Evolutionary conservation across 2,888 invertebrate genomes (phyloP), one percentile per base, ranked within the genome.

Genomic region (Drymonia ruficornis): DNA sequence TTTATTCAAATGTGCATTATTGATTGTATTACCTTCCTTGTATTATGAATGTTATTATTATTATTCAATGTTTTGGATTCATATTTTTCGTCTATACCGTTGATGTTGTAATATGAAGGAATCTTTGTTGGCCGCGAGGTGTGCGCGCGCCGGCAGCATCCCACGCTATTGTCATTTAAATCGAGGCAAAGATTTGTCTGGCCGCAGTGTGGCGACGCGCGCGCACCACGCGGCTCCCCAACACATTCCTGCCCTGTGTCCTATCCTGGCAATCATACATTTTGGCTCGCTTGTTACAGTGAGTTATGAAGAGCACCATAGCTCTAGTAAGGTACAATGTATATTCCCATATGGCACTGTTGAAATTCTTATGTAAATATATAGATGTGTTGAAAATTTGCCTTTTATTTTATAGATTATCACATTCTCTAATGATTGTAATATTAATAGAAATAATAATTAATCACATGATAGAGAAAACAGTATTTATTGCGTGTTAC

Each of bases 291-390:
- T 87, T 87, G 79, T 68, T 61, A 75, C 71, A 74, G 58, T 67
- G 52, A 64, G 63, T 70, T 70, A 56, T 64, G 56, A 64, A 61
- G 86, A 81, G 86, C 85, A 83, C 80, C 72, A 77, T 86, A 86
- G 84, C 86, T 87, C 84, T 72, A 72, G 54, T 65, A 78, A 79
- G 76, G 63, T 83, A 82, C 73, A 76, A 78, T 86, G 76, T 89
- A 79, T 84, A 81, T 83, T 82, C 82, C 84, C 81, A 82, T 85
- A 89, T 83, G 80, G 89, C 91, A 91, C 91, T 91, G 91, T 92
- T 91, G 86, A 87, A 76, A 88, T 86, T 61, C 65, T 84, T 89
- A 84, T 91, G 90, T 91, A 91, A 91, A 91, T 91, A 91, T 91
- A 92, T 91, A 91, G 91, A 91, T 91, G 91, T 91, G 92, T 92